These are phyloP conservation scores for Diceros bicornis DNA, from an alignment of 2,797 vertebrate genomes.

Conservation along the genomic window DNA sequence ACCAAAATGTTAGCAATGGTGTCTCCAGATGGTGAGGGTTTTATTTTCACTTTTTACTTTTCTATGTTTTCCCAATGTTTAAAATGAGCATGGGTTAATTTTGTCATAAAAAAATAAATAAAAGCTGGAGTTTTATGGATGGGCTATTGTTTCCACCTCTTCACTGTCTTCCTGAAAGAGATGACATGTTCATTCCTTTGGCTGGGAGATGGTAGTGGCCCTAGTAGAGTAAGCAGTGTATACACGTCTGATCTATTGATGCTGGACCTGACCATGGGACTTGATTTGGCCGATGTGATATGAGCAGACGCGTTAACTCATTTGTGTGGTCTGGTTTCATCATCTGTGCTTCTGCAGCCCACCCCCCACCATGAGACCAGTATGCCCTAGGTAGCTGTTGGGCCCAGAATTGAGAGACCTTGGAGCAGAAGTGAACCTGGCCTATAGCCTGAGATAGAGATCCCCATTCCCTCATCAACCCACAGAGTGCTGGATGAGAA, in stretches of 20 bases:
- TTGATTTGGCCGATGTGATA: background rate
- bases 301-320: background rate
- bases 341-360: background rate
- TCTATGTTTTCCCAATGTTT: constrained; percentile 1
- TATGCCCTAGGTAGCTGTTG: background rate
- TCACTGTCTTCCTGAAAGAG: background rate
- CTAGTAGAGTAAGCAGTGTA: background rate
- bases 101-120: background rate
- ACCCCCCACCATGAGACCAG: background rate
- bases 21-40: background rate
- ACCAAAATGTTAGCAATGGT: background rate
- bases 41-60: constrained; percentile 25
- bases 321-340: background rate
- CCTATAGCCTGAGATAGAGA: background rate
- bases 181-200: background rate
- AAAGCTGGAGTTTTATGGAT: background rate
- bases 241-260: rapidly evolving
- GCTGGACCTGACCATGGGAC: background rate
- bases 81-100: constrained; percentile 25
- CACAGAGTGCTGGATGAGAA: background rate
- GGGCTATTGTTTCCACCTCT: background rate
- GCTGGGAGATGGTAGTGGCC: background rate
- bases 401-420: background rate
- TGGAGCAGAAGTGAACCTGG: background rate
- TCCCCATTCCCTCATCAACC: background rate